A percentile compares a stretch with the other conserved stretches of the same genome.
Evolutionary conservation across 1,140 invertebrate genomes (phyloP).

Genomic region (Drosophila willistoni): DNA sequence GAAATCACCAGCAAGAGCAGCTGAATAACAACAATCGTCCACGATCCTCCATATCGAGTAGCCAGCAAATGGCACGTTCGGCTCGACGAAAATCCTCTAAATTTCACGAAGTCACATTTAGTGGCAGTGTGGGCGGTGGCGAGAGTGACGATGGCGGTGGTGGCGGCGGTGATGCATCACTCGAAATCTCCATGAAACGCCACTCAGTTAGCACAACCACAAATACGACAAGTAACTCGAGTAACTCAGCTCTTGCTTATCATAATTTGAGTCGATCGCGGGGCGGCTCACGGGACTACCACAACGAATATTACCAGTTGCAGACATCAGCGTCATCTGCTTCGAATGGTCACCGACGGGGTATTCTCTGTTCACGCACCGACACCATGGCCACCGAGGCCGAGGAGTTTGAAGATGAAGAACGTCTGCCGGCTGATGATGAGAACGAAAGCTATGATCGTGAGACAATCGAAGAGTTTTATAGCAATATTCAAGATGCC

Average conservation of each 20-base stretch:
- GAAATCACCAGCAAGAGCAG: constrained; percentile 35
- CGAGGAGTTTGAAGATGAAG: constrained; percentile 71
- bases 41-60: constrained; percentile 54
- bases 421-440: constrained; percentile 58
- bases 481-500: constrained; percentile 80
- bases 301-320: constrained; percentile 65
- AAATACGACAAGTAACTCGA: constrained; percentile 44
- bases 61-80: constrained; percentile 42
- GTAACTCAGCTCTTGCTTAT: constrained; percentile 44
- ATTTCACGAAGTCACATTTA: constrained; percentile 77
- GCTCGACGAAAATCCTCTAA: constrained; percentile 73
- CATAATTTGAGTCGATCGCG: constrained; percentile 51
- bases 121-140: constrained; percentile 75
- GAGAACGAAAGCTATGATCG: constrained; percentile 74
- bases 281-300: constrained; percentile 53
- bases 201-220: constrained; percentile 66
- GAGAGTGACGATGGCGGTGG: constrained; percentile 63
- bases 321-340: constrained; percentile 52
- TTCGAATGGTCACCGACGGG: constrained; percentile 44
- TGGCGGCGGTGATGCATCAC: constrained; percentile 43
- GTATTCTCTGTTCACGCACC: constrained; percentile 50
- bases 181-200: constrained; percentile 34
- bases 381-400: constrained; percentile 73
- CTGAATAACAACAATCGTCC: constrained; percentile 59
- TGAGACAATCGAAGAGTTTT: constrained; percentile 74